Conservation (phyloP, 2,113 vertebrate genomes). For the Mormoops blainvillei region DNA sequence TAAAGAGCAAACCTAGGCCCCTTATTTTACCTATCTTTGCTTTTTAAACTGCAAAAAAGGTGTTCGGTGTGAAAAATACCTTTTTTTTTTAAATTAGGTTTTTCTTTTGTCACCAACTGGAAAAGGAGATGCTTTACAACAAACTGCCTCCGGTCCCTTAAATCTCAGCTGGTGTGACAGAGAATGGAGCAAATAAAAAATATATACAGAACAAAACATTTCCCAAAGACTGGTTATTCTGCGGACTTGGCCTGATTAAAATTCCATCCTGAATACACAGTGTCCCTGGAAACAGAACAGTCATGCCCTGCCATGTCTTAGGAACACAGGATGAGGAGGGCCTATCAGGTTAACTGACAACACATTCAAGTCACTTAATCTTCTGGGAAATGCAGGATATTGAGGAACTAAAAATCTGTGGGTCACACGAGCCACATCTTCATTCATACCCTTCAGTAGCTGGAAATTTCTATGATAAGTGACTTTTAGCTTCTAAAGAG, state of each 20-base stretch:
- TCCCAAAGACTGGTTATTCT: neutral
- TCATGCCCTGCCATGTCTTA: neutral
- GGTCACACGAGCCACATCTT: neutral
- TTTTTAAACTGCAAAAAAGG: neutral
- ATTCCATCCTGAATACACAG: neutral
- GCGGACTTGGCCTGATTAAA: neutral
- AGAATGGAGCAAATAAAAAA: neutral
- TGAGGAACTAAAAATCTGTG: neutral
- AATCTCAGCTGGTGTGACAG: neutral
- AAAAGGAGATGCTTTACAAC: neutral
- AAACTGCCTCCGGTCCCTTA: neutral
- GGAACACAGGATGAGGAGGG: neutral
- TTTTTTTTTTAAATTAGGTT: neutral
- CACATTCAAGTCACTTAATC: neutral
- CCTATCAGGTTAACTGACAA: neutral
- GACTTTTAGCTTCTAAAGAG: neutral
- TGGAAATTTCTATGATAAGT: neutral
- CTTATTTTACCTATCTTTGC: slow-evolving; percentile 2
- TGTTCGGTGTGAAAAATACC: neutral
- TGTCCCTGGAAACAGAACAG: neutral
- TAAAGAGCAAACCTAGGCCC: neutral
- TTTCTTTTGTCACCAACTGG: neutral
- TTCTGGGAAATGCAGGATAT: neutral
- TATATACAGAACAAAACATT: neutral
- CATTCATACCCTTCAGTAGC: neutral